Conservation (phyloP, 2,888 invertebrate species). For the Lamellibrachia satsuma region DNA sequence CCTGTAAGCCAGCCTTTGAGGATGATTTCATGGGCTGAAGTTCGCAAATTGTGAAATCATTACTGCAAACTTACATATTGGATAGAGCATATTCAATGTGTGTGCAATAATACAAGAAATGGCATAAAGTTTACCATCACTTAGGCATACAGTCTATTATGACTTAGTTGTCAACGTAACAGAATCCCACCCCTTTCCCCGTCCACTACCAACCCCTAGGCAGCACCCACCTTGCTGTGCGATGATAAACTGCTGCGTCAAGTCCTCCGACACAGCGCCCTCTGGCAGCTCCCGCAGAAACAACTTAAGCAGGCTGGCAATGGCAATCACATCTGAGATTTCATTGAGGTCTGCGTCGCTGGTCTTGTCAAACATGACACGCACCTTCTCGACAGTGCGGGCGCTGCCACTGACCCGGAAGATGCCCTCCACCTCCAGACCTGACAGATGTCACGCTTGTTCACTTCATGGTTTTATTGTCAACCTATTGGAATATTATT, state of each 20-base stretch:
- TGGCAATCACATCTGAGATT: constrained; percentile 69
- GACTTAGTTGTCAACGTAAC: too few species aligned
- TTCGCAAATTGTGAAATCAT: too few species aligned
- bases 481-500: not conserved
- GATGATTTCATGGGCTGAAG: too few species aligned
- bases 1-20: too few species aligned
- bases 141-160: too few species aligned
- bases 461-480: constrained; percentile 8
- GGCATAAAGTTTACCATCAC: too few species aligned
- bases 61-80: too few species aligned
- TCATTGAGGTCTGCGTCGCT: constrained; percentile 70
- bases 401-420: constrained; percentile 71
- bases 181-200: too few species aligned
- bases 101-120: too few species aligned
- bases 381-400: constrained; percentile 69
- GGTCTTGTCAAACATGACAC: constrained; percentile 68
- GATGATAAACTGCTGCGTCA: constrained; percentile 62
- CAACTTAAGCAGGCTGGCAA: constrained; percentile 70
- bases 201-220: not conserved
- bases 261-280: constrained; percentile 66
- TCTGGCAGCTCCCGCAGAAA: constrained; percentile 70
- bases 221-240: constrained; percentile 38
- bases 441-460: constrained; percentile 47
- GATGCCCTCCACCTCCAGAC: constrained; percentile 67
- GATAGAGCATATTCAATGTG: too few species aligned